phyloP scores from a whole-genome alignment of 2,113 vertebrate species.

The Megatriorchis doriae region DNA sequence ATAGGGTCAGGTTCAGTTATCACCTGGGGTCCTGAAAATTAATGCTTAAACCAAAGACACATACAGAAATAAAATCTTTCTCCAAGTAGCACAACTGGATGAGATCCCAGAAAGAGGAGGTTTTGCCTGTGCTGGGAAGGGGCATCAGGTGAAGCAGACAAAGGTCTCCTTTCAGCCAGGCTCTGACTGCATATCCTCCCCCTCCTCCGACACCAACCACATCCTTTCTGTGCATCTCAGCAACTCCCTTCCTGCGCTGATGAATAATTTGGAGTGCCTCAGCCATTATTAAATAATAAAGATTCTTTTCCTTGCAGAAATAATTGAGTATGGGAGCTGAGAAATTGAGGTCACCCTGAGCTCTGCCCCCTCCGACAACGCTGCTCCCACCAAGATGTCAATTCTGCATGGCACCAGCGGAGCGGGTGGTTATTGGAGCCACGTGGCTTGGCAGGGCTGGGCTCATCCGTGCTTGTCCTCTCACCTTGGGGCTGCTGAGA shows the following conservation, averaged over 20 bases:
- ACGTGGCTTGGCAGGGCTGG: neutral
- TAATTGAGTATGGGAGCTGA: constrained; percentile 36
- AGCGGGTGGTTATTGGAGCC: neutral
- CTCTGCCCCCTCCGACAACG: neutral
- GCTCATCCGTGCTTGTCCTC: neutral
- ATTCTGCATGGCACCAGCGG: accelerated
- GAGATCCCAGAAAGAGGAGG: neutral
- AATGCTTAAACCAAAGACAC: neutral
- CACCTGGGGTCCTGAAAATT: neutral
- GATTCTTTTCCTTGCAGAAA: constrained; percentile 17
- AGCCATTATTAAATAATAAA: constrained; percentile 44
- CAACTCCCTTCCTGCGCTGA: neutral
- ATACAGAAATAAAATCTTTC: neutral
- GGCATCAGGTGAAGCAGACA: neutral
- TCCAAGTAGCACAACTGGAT: neutral
- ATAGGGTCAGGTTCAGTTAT: neutral
- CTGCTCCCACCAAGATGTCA: neutral
- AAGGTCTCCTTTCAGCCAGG: neutral
- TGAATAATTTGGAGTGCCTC: constrained; percentile 38
- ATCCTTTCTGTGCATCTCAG: neutral
- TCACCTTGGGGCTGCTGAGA: neutral
- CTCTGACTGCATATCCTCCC: neutral
- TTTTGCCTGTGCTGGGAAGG: neutral
- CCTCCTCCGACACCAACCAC: too few species aligned
- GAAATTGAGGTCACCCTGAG: constrained; percentile 19